Evolutionary conservation across 2,113 vertebrate genomes (phyloP).

Genomic region (Scomber colias): DNA sequence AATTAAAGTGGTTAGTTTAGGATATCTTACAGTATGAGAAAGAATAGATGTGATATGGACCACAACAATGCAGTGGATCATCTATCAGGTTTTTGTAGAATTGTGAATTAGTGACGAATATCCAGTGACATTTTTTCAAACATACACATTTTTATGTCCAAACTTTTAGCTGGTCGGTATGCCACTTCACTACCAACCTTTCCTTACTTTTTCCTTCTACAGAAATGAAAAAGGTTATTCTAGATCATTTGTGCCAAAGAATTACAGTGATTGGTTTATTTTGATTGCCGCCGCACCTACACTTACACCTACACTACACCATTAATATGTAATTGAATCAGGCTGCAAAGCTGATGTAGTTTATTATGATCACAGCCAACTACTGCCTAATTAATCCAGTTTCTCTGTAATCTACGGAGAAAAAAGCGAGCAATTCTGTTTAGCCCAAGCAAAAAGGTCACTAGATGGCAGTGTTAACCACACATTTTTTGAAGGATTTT

Average conservation of each 20-base stretch:
- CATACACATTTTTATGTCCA: too few species aligned
- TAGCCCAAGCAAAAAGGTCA: background rate
- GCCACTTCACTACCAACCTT: background rate
- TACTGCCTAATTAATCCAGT: background rate
- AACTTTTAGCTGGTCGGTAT: too few species aligned
- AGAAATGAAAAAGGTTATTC: background rate
- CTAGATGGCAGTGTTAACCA: constrained; percentile 44
- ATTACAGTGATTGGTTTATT: background rate
- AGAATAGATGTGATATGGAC: too few species aligned
- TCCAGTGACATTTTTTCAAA: background rate
- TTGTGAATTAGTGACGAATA: background rate
- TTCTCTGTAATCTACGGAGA: background rate
- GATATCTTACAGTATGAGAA: background rate
- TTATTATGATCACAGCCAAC: background rate
- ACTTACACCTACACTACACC: background rate
- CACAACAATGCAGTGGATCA: too few species aligned
- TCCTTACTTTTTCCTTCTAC: background rate
- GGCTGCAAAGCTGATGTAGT: too few species aligned
- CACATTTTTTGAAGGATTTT: background rate
- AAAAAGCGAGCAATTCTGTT: background rate
- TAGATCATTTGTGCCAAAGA: too few species aligned
- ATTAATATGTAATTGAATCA: background rate
- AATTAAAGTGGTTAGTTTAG: background rate
- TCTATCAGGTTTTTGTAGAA: background rate
- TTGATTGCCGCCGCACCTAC: background rate